These are phyloP conservation scores for Mamestra brassicae DNA, from an alignment of 2,888 invertebrate genomes.

Conservation along the genomic window DNA sequence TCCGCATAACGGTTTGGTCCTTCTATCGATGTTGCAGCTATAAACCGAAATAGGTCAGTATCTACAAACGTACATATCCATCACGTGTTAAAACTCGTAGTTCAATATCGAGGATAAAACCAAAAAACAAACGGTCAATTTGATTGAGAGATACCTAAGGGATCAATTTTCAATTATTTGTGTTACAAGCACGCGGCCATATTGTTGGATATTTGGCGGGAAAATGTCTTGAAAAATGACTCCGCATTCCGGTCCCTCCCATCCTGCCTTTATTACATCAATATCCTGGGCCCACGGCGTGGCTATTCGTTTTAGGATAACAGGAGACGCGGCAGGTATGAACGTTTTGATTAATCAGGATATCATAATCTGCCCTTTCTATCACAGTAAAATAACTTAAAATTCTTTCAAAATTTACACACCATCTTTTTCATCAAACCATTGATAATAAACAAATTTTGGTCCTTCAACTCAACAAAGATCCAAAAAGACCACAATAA, in stretches of 20 bases:
- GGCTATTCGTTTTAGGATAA: conserved; percentile 56
- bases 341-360: conserved; percentile 41
- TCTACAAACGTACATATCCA: neutral
- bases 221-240: conserved; percentile 70
- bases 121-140: conserved; percentile 60
- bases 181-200: conserved; percentile 61
- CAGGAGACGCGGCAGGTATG: conserved; percentile 25
- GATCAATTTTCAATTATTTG: conserved; percentile 70
- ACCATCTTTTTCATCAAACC: no score
- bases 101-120: conserved; percentile 45
- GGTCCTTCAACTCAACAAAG: neutral
- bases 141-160: conserved; percentile 67
- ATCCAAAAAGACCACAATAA: neutral
- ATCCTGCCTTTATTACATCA: conserved; percentile 67
- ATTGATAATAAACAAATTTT: neutral
- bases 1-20: no score
- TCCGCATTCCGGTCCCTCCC: conserved; percentile 67
- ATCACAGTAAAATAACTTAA: neutral
- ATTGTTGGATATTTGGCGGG: conserved; percentile 66
- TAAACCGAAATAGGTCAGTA: conserved; percentile 14
- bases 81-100: conserved; percentile 8
- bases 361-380: neutral
- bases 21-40: neutral
- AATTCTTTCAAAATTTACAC: no score
- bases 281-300: conserved; percentile 63